Conservation (phyloP, 2,113 vertebrate species). For the Otus sunia region DNA sequence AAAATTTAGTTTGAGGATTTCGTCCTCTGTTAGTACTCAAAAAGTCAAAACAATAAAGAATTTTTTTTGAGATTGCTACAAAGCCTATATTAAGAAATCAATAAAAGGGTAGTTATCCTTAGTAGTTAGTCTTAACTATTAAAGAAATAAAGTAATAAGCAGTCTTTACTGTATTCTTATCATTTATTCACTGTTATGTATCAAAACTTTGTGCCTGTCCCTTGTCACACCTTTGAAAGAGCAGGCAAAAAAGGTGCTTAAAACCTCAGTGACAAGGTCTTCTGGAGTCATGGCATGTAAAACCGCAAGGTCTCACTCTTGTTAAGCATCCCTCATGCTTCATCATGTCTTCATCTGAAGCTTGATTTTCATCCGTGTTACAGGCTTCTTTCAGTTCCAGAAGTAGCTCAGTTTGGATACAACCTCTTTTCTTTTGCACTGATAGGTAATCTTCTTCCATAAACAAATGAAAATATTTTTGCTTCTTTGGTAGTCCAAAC, state of each 20-base stretch:
- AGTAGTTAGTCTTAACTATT: not conserved
- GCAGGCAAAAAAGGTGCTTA: not conserved
- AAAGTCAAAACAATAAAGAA: not conserved
- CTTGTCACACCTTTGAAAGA: not conserved
- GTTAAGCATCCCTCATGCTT: not conserved
- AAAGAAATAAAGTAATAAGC: not conserved
- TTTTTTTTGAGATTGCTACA: not conserved
- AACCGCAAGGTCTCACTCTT: not conserved
- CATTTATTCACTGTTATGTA: not conserved
- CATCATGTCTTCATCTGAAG: not conserved
- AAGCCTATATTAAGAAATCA: not conserved
- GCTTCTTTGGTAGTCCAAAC: not conserved
- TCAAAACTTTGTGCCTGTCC: not conserved
- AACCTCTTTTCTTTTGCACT: not conserved
- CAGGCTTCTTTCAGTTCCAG: not conserved
- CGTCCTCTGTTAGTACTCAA: not conserved
- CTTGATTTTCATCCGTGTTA: not conserved
- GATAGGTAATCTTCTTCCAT: not conserved
- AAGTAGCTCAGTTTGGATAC: not conserved
- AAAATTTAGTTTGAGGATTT: not conserved
- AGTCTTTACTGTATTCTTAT: not conserved
- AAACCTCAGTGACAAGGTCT: not conserved
- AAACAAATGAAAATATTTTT: not conserved
- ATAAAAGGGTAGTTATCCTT: not conserved
- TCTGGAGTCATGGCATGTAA: not conserved